phyloP scores from a whole-genome alignment of 2,888 invertebrate species.

The Pristionchus arcanus region DNA sequence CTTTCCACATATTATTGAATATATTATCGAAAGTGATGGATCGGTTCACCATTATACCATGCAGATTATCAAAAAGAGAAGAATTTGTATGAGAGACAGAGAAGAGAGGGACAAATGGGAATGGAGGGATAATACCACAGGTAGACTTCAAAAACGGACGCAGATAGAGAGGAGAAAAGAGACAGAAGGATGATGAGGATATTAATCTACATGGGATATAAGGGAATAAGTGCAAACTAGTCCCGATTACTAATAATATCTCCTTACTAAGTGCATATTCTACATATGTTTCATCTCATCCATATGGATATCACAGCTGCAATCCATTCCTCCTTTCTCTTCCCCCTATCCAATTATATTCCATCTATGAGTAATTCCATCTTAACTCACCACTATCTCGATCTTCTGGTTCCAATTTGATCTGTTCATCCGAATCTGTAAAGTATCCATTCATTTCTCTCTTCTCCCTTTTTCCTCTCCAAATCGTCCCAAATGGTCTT shows the following conservation, averaged over 20 bases:
- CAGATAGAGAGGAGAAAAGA: slow-evolving; percentile 12
- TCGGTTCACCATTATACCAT: slow-evolving; percentile 47
- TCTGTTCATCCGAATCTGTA: slow-evolving; percentile 40
- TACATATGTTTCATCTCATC: neutral
- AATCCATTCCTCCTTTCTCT: neutral
- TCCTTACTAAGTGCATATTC: neutral
- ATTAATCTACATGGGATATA: neutral
- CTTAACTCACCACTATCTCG: slow-evolving; percentile 42
- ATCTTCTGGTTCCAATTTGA: slow-evolving; percentile 45
- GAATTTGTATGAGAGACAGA: neutral
- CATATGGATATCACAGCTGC: slow-evolving; percentile 8
- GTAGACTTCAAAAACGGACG: slow-evolving; percentile 44
- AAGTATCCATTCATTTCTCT: slow-evolving; percentile 13
- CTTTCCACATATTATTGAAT: slow-evolving; percentile 36
- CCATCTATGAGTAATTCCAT: neutral
- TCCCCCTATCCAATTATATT: neutral
- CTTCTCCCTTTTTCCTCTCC: neutral
- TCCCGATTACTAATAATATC: neutral
- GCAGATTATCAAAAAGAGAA: slow-evolving; percentile 39
- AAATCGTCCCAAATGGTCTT: slow-evolving; percentile 44
- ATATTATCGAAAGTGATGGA: slow-evolving; percentile 44
- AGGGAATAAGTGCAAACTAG: neutral
- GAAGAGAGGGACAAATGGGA: neutral
- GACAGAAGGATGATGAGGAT: neutral
- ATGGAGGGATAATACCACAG: slow-evolving; percentile 29